Base-by-base conservation (phyloP, 2,888 invertebrate genomes). In the Leptogaster cylindrica region DNA sequence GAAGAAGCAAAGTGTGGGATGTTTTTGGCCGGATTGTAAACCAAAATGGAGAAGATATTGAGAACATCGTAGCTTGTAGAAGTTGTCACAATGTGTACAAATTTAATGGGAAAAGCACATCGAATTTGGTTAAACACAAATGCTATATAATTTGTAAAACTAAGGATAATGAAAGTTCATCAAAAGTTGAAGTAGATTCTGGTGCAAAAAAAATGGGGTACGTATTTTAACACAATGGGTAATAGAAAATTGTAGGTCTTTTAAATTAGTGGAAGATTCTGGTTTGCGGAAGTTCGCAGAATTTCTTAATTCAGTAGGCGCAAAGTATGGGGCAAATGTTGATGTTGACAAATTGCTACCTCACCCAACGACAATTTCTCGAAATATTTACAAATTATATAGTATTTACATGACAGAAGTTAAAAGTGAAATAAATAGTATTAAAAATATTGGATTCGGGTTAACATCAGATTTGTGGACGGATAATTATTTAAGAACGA, bases 381-480 rank as follows among this genome's bases (percentile, higher is more conserved):
- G 69, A n/a, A 70, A 70, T 28, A 66, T 70, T 51, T 46, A 66
- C 48, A 48, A 51, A 33, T 12, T 68, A 10, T 65, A 67, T 64
- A 65, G 55, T 50, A 66, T 65, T 14, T 68, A 69, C 33, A 58
- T 69, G 12, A 61, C 66, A 41, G 39, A 55, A 50, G 27, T 72
- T 41, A 68, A 68, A 58, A 27, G 41, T 51, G 64, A 71, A 41
- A 67, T 68, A 39, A 8, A 46, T n/a, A 61, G 39, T 55, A 39
- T 65, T 61, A 68, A 67, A 65, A 66, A 66, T 41, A 41, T 64
- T 70, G 68, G 68, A 44, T 71, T 68, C 61, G 69, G 70, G 16
- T 39, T 70, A 7, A 70, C 70, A n/a, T 68, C 71, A 28, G 70
- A 69, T 31, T 51, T 69, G 65, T 71, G 69, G 67, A 70, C 70